Percentiles rank a stretch among this genome's conserved stretches.
phyloP scores from a whole-genome alignment of 2,113 vertebrate species.

The Cepphus grylle region DNA sequence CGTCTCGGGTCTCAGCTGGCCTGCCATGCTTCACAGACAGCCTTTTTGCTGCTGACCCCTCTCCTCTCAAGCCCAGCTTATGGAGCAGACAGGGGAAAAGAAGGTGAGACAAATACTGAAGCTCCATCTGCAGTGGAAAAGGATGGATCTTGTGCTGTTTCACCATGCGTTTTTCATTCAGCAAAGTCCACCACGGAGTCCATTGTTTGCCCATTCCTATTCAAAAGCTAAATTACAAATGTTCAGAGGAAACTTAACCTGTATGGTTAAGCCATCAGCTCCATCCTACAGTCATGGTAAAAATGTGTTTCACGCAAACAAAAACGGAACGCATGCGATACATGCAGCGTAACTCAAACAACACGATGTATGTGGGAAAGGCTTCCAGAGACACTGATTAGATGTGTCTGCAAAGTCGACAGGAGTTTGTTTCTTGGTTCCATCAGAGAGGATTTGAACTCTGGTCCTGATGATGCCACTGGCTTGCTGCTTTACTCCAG shows the following conservation, averaged over 20 bases:
- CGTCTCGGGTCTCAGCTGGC: neutral
- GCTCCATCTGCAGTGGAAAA: neutral
- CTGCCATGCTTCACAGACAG: neutral
- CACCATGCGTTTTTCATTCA: neutral
- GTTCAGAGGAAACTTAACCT: neutral
- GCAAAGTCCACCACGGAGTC: neutral
- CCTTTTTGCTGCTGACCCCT: neutral
- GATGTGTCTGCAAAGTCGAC: neutral
- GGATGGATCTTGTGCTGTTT: neutral
- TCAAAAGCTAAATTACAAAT: neutral
- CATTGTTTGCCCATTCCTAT: neutral
- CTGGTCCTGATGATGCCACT: neutral
- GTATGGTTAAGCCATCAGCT: neutral
- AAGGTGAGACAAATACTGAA: neutral
- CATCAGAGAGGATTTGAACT: neutral
- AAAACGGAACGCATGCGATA: rapidly evolving
- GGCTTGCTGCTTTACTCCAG: neutral
- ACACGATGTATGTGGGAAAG: neutral
- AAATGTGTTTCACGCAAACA: neutral
- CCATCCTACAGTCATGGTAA: neutral
- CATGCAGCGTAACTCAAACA: neutral
- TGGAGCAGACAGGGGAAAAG: neutral
- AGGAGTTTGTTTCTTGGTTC: neutral
- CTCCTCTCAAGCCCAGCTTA: neutral
- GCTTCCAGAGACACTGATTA: neutral